These are phyloP conservation scores for Geophilus truncorum DNA, from an alignment of 2,888 invertebrate genomes.

Conservation along the genomic window DNA sequence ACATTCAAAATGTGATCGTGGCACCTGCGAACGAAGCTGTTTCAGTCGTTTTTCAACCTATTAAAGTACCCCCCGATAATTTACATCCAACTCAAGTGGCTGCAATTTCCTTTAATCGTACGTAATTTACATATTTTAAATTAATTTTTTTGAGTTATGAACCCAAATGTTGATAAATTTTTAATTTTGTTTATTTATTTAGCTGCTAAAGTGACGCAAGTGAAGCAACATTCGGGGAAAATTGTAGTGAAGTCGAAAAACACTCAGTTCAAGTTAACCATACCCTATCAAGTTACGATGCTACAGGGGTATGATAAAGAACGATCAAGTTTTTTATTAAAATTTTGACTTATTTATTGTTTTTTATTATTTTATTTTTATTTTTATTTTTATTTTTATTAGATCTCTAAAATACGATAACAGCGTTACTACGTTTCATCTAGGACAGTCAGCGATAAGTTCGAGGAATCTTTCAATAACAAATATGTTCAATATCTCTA, in stretches of 20 bases:
- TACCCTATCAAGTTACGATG: conserved; percentile 59
- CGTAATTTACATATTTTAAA: conserved; percentile 30
- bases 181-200: too few species aligned
- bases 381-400: conserved; percentile 38
- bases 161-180: too few species aligned
- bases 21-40: conserved; percentile 62
- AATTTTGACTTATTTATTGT: not conserved
- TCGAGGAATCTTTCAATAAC: conserved; percentile 58
- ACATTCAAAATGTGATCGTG: conserved; percentile 59
- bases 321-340: too few species aligned
- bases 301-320: conserved; percentile 38
- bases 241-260: conserved; percentile 54
- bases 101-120: conserved; percentile 59
- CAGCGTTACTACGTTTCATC: conserved; percentile 50
- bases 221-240: conserved; percentile 50
- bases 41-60: conserved; percentile 61
- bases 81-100: conserved; percentile 61
- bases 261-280: conserved; percentile 53
- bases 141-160: not conserved
- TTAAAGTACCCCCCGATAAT: conserved; percentile 61
- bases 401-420: conserved; percentile 50
- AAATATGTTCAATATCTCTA: conserved; percentile 67
- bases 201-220: conserved; percentile 50
- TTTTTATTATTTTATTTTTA: not conserved
- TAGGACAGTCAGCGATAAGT: conserved; percentile 42